phyloP scores from a whole-genome alignment of 2,888 invertebrate genomes.

The Dryocosmus kuriphilus region DNA sequence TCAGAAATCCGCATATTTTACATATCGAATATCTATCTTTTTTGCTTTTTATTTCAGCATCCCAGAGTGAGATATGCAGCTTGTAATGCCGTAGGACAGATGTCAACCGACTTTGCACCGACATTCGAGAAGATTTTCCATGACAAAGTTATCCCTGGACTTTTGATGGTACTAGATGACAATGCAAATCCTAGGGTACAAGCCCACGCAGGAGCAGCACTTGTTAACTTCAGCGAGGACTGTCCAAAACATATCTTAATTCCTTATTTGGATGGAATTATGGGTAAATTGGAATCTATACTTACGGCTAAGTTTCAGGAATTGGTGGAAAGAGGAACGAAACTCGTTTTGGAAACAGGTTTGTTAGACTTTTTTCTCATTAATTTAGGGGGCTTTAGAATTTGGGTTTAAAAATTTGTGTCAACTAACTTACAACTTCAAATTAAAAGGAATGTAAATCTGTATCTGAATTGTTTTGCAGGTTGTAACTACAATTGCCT shows the following conservation, averaged over 20 bases:
- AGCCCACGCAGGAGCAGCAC: constrained; percentile 92
- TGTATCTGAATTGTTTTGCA: constrained; percentile 47
- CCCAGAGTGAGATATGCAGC: constrained; percentile 97
- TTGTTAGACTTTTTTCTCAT: constrained; percentile 33
- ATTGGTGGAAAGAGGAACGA: constrained; percentile 95
- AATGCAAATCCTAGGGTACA: constrained; percentile 94
- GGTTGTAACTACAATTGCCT: constrained; percentile 98
- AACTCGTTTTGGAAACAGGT: constrained; percentile 97
- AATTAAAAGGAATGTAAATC: neutral
- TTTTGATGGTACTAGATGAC: constrained; percentile 93
- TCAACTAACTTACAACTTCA: no score
- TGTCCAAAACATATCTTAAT: constrained; percentile 96
- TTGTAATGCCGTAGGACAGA: constrained; percentile 99
- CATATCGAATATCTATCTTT: neutral
- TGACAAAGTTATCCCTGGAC: constrained; percentile 94
- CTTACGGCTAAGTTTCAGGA: constrained; percentile 96
- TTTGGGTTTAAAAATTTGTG: no score
- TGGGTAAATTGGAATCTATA: constrained; percentile 93
- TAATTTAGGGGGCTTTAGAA: neutral
- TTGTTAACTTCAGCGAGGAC: constrained; percentile 99
- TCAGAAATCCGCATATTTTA: neutral
- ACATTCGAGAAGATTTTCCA: constrained; percentile 98
- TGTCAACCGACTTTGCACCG: constrained; percentile 99
- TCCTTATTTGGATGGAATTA: constrained; percentile 93
- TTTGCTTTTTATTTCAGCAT: constrained; percentile 80